phyloP scores from a whole-genome alignment of 2,797 vertebrate species.

The Lindbergichthys nudifrons region DNA sequence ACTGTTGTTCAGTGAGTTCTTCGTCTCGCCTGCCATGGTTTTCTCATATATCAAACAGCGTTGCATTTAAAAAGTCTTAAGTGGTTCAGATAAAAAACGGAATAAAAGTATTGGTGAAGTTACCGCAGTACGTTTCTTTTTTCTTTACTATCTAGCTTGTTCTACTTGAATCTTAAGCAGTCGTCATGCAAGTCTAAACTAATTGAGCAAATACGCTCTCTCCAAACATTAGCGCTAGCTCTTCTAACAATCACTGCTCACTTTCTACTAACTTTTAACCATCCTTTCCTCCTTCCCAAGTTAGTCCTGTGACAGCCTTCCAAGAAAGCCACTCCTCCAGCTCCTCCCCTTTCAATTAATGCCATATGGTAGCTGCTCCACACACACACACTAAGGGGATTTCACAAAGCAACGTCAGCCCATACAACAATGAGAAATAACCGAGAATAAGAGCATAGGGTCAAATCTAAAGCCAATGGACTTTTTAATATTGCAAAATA shows the following conservation, averaged over 20 bases:
- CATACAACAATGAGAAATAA: not conserved
- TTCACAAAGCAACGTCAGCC: constrained; percentile 10
- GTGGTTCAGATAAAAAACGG: constrained; percentile 5
- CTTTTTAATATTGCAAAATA: too few relatives aligned
- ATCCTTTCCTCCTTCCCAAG: constrained; percentile 25
- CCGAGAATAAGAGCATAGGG: too few relatives aligned
- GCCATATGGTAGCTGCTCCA: constrained; percentile 36
- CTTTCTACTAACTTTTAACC: constrained; percentile 30
- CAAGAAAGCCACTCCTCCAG: constrained; percentile 49
- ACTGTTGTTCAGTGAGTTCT: constrained; percentile 89
- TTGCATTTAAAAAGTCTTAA: constrained; percentile 77
- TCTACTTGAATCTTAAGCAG: constrained; percentile 14
- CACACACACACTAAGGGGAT: not conserved
- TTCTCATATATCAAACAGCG: constrained; percentile 92
- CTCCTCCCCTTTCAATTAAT: constrained; percentile 61
- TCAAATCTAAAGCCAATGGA: too few relatives aligned
- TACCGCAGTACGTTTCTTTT: not conserved
- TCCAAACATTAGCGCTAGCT: too few relatives aligned
- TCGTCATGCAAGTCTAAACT: constrained; percentile 21
- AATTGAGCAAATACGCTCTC: not conserved
- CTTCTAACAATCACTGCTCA: not conserved
- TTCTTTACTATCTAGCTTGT: not conserved
- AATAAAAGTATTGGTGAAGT: not conserved
- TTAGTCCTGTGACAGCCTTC: constrained; percentile 33
- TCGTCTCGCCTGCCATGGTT: constrained; percentile 91